A percentile compares a stretch with the other conserved stretches of the same genome.
These are phyloP conservation scores for Tanypteryx hageni DNA, from an alignment of 2,888 invertebrate genomes.

Conservation along the genomic window DNA sequence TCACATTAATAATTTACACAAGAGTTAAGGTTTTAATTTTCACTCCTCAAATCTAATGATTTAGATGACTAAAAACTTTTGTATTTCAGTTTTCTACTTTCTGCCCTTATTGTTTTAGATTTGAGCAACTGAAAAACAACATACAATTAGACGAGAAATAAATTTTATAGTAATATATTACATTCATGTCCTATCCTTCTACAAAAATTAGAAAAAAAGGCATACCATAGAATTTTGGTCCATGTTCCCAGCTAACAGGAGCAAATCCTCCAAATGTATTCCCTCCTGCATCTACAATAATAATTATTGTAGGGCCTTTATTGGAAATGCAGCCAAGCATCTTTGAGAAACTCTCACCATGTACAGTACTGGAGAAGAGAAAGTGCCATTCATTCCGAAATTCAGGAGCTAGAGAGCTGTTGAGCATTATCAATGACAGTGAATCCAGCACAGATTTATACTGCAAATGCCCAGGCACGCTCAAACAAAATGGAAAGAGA, in stretches of 20 bases:
- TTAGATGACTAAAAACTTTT: not conserved
- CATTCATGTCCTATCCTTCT: not conserved
- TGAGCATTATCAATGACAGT: slow-evolving; percentile 88
- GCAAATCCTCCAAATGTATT: slow-evolving; percentile 95
- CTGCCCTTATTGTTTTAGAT: not conserved
- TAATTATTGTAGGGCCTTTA: slow-evolving; percentile 88
- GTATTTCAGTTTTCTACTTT: not conserved
- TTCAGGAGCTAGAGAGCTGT: slow-evolving; percentile 86
- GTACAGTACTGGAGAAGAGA: slow-evolving; percentile 89
- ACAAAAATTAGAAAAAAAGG: not conserved
- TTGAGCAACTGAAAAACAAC: not conserved
- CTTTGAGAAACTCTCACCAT: slow-evolving; percentile 94
- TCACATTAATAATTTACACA: too few species aligned
- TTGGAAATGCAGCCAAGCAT: slow-evolving; percentile 86
- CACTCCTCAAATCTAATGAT: too few species aligned
- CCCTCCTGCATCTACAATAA: slow-evolving; percentile 89
- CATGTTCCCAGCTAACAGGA: slow-evolving; percentile 84
- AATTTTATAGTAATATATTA: not conserved
- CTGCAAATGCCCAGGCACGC: slow-evolving; percentile 41
- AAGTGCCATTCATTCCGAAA: slow-evolving; percentile 90
- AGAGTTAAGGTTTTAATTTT: too few species aligned
- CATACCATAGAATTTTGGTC: slow-evolving; percentile 86
- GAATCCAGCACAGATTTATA: slow-evolving; percentile 77
- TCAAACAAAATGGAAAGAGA: slow-evolving; percentile 15
- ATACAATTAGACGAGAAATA: too few species aligned